Evolutionary conservation across 23 tunicate genomes (phyloP), one percentile per base, ranked within the genome.

Genomic region (Trididemnum nubilum): DNA sequence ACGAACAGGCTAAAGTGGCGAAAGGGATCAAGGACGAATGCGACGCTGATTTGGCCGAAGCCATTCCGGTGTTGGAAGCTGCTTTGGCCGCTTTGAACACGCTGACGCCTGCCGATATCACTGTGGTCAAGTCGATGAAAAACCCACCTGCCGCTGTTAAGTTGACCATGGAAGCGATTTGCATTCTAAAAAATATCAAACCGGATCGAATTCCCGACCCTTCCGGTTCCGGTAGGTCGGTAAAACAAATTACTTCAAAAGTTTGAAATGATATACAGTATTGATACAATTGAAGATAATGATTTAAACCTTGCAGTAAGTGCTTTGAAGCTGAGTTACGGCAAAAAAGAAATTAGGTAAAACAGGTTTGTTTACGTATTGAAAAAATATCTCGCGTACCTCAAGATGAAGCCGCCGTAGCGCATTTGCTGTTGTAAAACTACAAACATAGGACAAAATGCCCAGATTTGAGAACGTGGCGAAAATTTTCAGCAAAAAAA

Each of bases 41-140:
- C 81, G 99, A 94, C 54, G 99, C 95, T 34, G 99, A 94, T 71
- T 85, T 94, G 39, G 99, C 99, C 2, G 99, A 94, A 52, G 99
- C 99, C 26, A 89, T 94, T n/a, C 99, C 99, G 1, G 86, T 94
- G 5, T 65, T 94, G 66, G 99, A 94, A 57, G 82, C 95, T 29
- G 99, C 99, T 21, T 40, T 94, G 65, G 37, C 90, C 31, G 98
- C 94, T 30, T 50, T 92, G 12, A 92, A 92, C 78, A 92, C 97
- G 26, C 92, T 92, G 36, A 84, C 96, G 12, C 91, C 99, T 1
- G 76, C 82, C 25, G 99, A 94, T 82, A 94, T 94, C 61, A 89
- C 95, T 40, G 82, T 94, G 0, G 99, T 94, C 38, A 94, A 94
- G 60, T 81, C 95, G 3, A 85, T 94, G 91, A 89, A 85, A 58